Evolutionary conservation across 1,140 invertebrate genomes (phyloP).

Genomic region (Phortica variegata): DNA sequence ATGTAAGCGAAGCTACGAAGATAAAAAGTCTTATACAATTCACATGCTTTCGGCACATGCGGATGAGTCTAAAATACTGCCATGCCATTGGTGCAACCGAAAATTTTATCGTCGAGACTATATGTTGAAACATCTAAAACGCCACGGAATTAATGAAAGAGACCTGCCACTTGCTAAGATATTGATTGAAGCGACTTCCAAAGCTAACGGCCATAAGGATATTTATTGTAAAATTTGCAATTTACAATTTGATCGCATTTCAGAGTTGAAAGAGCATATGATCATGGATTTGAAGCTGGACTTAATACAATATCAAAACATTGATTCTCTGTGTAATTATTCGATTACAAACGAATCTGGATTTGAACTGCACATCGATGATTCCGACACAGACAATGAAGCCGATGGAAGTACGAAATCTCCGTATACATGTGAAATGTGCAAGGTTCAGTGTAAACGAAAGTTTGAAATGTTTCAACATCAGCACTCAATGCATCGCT

Average conservation of each 20-base stretch:
- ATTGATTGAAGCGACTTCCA: background rate
- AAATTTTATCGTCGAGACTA: slow-evolving; percentile 58
- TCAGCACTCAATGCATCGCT: slow-evolving; percentile 42
- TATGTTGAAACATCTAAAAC: slow-evolving; percentile 1
- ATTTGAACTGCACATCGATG: slow-evolving; percentile 39
- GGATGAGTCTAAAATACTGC: slow-evolving; percentile 44
- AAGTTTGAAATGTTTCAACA: slow-evolving; percentile 51
- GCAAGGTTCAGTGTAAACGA: slow-evolving; percentile 57
- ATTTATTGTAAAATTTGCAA: slow-evolving; percentile 15
- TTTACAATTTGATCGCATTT: slow-evolving; percentile 2
- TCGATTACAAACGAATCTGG: slow-evolving; percentile 39
- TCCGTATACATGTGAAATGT: slow-evolving; percentile 57
- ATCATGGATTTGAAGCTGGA: too few species aligned
- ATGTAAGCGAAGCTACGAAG: slow-evolving; percentile 53
- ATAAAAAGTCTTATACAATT: slow-evolving; percentile 55
- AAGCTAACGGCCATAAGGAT: slow-evolving; percentile 12
- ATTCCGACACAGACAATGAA: slow-evolving; percentile 50
- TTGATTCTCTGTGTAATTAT: slow-evolving; percentile 7
- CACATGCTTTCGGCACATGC: slow-evolving; percentile 35
- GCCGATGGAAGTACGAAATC: background rate
- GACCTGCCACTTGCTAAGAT: slow-evolving; percentile 1
- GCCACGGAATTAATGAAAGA: slow-evolving; percentile 7
- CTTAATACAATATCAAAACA: background rate
- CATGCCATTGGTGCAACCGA: slow-evolving; percentile 58
- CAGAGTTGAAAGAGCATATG: slow-evolving; percentile 5